A percentile compares a stretch with the other conserved stretches of the same genome.
These are phyloP conservation scores for Argyrosomus japonicus DNA, from an alignment of 2,113 vertebrate species.

Conservation along the genomic window DNA sequence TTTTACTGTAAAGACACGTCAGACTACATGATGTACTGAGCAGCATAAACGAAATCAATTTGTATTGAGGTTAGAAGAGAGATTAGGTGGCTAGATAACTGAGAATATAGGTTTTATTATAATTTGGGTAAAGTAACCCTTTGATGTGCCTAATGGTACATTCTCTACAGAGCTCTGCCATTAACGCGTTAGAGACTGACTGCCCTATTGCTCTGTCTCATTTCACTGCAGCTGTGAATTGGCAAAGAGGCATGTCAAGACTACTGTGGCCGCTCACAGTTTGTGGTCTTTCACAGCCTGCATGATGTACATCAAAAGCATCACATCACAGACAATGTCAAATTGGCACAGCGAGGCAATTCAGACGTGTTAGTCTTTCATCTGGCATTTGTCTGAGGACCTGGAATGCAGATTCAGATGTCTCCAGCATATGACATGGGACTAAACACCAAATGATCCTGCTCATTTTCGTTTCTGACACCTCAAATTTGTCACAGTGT, in stretches of 20 bases:
- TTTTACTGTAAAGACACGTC: no score
- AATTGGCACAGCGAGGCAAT: background rate
- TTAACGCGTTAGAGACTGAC: constrained; percentile 35
- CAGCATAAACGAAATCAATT: background rate
- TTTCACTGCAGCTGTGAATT: constrained; percentile 22
- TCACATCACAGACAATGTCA: background rate
- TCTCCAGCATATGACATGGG: background rate
- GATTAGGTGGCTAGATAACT: background rate
- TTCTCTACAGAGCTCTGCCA: constrained; percentile 3
- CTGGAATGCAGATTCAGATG: background rate
- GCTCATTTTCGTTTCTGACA: background rate
- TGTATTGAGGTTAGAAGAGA: background rate
- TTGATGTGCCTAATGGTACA: background rate
- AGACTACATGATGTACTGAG: background rate
- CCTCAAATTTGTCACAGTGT: background rate
- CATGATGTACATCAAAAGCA: background rate
- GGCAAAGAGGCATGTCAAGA: background rate
- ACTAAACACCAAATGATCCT: background rate
- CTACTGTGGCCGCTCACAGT: background rate
- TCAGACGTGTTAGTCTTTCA: background rate
- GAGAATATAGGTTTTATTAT: background rate
- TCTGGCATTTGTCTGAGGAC: background rate
- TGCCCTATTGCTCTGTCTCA: constrained; percentile 4
- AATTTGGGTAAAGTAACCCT: background rate
- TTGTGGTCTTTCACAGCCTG: background rate